Evolutionary conservation across 1,140 invertebrate species (phyloP).

Genomic region (Monochamus saltuarius): DNA sequence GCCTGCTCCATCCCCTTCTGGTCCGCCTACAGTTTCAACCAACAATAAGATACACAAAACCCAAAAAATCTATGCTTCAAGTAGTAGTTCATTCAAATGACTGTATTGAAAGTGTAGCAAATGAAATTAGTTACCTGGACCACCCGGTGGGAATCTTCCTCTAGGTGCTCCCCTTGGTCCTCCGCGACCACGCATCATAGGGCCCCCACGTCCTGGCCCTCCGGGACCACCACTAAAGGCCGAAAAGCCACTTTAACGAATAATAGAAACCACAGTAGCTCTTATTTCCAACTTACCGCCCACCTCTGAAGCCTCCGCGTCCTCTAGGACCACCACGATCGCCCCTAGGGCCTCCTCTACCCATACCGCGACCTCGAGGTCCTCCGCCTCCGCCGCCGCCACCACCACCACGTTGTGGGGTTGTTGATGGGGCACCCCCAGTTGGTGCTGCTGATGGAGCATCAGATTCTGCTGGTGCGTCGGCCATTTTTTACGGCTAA

Average conservation of each 20-base stretch:
- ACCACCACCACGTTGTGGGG: conserved; percentile 22
- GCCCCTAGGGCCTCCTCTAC: conserved; percentile 23
- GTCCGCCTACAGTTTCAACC: conserved; percentile 27
- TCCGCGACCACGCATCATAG: conserved; percentile 34
- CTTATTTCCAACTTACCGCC: conserved; percentile 8
- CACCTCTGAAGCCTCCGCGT: conserved; percentile 28
- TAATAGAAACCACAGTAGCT: background rate
- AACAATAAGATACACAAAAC: conserved; percentile 1
- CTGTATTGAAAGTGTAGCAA: no score
- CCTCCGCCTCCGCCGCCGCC: conserved; percentile 17
- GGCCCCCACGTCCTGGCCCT: conserved; percentile 31
- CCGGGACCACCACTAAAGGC: conserved; percentile 31
- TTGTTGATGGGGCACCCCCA: conserved; percentile 1
- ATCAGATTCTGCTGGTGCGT: conserved; percentile 7
- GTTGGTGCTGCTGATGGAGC: background rate
- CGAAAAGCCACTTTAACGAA: background rate
- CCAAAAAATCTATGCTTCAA: background rate
- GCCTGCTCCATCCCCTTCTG: conserved; percentile 20
- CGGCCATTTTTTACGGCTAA: conserved; percentile 8
- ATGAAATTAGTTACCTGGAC: conserved; percentile 13
- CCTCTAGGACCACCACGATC: conserved; percentile 24
- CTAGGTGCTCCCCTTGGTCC: conserved; percentile 32
- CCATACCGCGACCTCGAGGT: conserved; percentile 18
- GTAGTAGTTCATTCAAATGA: no score
- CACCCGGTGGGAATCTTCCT: conserved; percentile 29